phyloP scores from a whole-genome alignment of 2,797 vertebrate genomes.

The Mormyrops attenuatus region DNA sequence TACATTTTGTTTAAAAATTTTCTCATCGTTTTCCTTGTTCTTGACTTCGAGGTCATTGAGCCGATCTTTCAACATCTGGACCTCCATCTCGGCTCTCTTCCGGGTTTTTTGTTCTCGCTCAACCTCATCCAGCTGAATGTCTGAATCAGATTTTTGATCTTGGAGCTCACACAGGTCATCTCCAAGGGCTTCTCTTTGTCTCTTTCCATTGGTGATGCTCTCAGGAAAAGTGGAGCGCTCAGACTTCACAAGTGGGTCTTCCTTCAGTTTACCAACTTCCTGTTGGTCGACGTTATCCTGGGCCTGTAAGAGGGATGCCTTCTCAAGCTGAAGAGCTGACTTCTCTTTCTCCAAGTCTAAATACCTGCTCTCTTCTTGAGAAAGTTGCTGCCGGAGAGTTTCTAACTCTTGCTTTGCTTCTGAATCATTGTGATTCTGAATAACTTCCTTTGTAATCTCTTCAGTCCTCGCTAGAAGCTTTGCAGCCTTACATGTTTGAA shows the following conservation, averaged over 20 bases:
- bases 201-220: constrained; percentile 79
- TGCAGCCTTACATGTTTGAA: constrained; percentile 80
- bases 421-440: constrained; percentile 87
- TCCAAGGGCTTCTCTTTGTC: constrained; percentile 74
- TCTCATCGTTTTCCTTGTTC: constrained; percentile 79
- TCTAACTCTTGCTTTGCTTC: constrained; percentile 87
- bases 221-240: constrained; percentile 73
- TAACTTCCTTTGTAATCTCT: constrained; percentile 87
- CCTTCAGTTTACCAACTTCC: constrained; percentile 83
- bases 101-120: constrained; percentile 81
- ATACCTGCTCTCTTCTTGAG: constrained; percentile 83
- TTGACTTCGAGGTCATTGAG: constrained; percentile 75
- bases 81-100: constrained; percentile 84
- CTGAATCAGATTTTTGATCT: constrained; percentile 74
- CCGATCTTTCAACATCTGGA: constrained; percentile 75
- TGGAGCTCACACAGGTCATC: constrained; percentile 73
- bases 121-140: constrained; percentile 83
- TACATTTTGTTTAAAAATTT: constrained; percentile 89
- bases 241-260: constrained; percentile 74
- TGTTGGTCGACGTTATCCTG: constrained; percentile 84
- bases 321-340: constrained; percentile 62
- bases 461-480: constrained; percentile 86
- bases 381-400: constrained; percentile 70
- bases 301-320: constrained; percentile 81
- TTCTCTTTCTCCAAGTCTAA: constrained; percentile 80